Evolutionary conservation across 2,113 vertebrate genomes (phyloP), one percentile per base, ranked within the genome.

Genomic region (Pachyramphus minor): DNA sequence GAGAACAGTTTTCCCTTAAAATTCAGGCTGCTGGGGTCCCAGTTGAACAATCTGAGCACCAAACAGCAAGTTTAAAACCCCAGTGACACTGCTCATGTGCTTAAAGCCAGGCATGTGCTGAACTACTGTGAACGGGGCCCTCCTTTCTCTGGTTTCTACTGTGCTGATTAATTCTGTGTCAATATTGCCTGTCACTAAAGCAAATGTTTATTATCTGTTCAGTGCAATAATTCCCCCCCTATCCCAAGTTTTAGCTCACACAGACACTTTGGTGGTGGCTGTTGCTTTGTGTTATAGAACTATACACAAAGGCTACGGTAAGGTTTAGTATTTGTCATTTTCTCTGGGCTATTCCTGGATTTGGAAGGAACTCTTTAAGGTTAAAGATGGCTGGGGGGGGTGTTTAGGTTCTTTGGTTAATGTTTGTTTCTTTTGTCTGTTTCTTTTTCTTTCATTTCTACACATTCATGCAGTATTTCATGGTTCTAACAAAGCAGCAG

Each of bases 351-450:
- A 77, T 97, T 97, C 96, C 95, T 97, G 53, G 80, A 85, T 98
- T 91, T 97, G 96, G 90, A 98, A 98, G 98, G 97, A 98, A 74
- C 89, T 97, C 96, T 91, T 91, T 96, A 97, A 97, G 97, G 89
- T 97, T 98, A 98, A 96, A 96, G 95, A 47, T 98, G 97, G 84
- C 97, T 98, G 97, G 97, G 97, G 81, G 97, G 96, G 94, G 44
- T 97, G 81, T 98, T 63, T 97, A 98, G 98, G 98, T 94, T 98
- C 97, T 98, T 98, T 98, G 98, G 98, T 98, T 98, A 98, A 98
- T 98, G 98, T 98, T 98, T 98, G 98, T 98, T 98, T 98, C 98
- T 98, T 98, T 98, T 98, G 98, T 98, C 98, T 98, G 98, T 98
- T 98, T 98, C 98, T 98, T 98, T 98, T 98, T 98, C 98, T 98